Evolutionary conservation across 2,888 invertebrate species (phyloP).

Genomic region (Parnassius glacialis): DNA sequence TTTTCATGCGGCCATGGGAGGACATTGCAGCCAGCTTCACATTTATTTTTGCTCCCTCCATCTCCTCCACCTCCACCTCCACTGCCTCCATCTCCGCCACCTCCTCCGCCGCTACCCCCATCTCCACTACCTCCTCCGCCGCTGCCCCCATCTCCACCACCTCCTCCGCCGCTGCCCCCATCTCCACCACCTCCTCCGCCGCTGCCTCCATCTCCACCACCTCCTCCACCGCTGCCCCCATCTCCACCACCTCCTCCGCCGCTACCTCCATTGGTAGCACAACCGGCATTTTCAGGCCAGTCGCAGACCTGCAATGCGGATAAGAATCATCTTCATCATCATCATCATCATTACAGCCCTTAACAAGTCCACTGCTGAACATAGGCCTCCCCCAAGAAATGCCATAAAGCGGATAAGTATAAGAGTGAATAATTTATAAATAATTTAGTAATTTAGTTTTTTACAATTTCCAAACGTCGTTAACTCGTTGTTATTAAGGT

Average conservation of each 20-base stretch:
- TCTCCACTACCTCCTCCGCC: conserved; percentile 15
- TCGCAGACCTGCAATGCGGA: conserved; percentile 37
- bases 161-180: conserved; percentile 12
- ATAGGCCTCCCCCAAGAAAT: too few species aligned
- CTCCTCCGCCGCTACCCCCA: conserved; percentile 3
- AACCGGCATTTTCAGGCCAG: conserved; percentile 39
- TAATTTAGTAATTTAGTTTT: too few species aligned
- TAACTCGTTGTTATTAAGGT: too few species aligned
- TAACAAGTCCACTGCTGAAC: too few species aligned
- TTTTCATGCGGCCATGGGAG: conserved; percentile 59
- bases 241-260: conserved; percentile 20
- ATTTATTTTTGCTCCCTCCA: conserved; percentile 34
- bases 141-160: conserved; percentile 10
- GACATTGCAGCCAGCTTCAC: conserved; percentile 51
- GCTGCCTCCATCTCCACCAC: conserved; percentile 8
- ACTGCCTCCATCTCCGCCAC: conserved; percentile 1
- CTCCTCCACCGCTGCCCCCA: conserved; percentile 14
- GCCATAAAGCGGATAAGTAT: background rate
- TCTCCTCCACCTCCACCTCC: conserved; percentile 4
- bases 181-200: conserved; percentile 16
- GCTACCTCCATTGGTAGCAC: conserved; percentile 22
- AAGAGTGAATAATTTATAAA: background rate
- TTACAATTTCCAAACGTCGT: too few species aligned
- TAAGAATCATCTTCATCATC: too few species aligned
- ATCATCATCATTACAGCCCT: too few species aligned